phyloP scores from a whole-genome alignment of 2,797 vertebrate species.

The Sardinella longiceps region DNA sequence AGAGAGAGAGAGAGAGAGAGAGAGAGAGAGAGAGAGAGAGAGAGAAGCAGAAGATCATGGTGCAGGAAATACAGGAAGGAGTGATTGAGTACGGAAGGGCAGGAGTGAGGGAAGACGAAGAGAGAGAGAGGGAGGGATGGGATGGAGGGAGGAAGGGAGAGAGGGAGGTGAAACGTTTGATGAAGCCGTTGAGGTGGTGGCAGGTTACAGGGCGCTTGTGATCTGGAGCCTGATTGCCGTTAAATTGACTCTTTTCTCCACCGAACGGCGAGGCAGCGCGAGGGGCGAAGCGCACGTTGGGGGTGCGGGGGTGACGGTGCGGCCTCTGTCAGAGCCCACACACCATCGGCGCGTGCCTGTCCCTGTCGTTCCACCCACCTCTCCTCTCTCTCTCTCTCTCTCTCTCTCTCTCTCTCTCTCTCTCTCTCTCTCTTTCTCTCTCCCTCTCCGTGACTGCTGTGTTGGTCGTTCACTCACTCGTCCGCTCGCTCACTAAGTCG shows the following conservation, averaged over 20 bases:
- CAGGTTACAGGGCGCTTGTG: conserved; percentile 74
- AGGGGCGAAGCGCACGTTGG: conserved; percentile 43
- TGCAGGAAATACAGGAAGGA: background rate
- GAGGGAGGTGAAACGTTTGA: conserved; percentile 53
- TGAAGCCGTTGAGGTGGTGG: conserved; percentile 76
- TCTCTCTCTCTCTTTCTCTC: background rate
- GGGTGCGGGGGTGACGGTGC: conserved; percentile 9
- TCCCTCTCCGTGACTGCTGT: conserved; percentile 27
- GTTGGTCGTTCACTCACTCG: conserved; percentile 37
- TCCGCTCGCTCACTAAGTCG: background rate
- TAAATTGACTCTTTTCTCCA: conserved; percentile 72
- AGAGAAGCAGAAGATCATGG: conserved; percentile 14
- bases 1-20: conserved; percentile 22
- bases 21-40: conserved; percentile 16
- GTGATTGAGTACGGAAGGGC: conserved; percentile 36
- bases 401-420: conserved; percentile 26
- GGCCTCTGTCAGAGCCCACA: conserved; percentile 21
- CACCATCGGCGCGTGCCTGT: conserved; percentile 32
- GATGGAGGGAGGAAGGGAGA: conserved; percentile 16
- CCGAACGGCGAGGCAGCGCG: background rate
- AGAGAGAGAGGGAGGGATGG: conserved; percentile 39
- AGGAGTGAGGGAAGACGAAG: conserved; percentile 41
- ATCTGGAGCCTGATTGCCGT: conserved; percentile 72
- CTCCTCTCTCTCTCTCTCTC: conserved; percentile 26
- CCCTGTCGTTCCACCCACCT: conserved; percentile 48